These are phyloP conservation scores for Chromoteleia sp. DNA, from an alignment of 2,888 invertebrate genomes.

Conservation along the genomic window DNA sequence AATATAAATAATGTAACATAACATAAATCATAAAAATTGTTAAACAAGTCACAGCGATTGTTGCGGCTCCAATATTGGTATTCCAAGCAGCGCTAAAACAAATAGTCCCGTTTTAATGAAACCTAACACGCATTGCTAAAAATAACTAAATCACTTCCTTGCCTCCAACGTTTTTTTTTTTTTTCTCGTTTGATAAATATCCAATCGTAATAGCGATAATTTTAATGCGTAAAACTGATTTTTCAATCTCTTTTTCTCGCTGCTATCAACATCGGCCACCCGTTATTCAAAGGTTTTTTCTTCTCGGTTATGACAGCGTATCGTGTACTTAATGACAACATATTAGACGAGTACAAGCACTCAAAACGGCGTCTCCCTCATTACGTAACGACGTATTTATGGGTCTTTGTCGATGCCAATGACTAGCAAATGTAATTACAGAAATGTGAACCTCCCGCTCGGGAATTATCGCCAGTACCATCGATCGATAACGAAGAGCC, in stretches of 20 bases:
- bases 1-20: no score
- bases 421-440: constrained; percentile 64
- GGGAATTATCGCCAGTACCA: constrained; percentile 52
- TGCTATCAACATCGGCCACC: neutral
- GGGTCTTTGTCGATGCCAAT: constrained; percentile 63
- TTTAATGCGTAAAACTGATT: constrained; percentile 15
- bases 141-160: constrained; percentile 1
- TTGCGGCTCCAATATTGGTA: no score
- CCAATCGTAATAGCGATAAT: constrained; percentile 9
- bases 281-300: constrained; percentile 41
- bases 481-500: constrained; percentile 65
- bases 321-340: constrained; percentile 49
- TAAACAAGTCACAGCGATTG: no score
- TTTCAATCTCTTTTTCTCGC: neutral
- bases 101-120: neutral
- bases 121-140: constrained; percentile 1
- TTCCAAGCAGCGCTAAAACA: neutral
- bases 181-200: constrained; percentile 8
- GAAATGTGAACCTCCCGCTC: constrained; percentile 58
- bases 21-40: no score
- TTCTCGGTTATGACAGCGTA: constrained; percentile 52
- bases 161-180: constrained; percentile 4
- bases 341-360: constrained; percentile 45
- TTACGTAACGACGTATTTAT: constrained; percentile 63
- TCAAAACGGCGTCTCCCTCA: constrained; percentile 41